These are phyloP conservation scores for Smutsia gigantea DNA, from an alignment of 2,797 vertebrate species.

Conservation along the genomic window DNA sequence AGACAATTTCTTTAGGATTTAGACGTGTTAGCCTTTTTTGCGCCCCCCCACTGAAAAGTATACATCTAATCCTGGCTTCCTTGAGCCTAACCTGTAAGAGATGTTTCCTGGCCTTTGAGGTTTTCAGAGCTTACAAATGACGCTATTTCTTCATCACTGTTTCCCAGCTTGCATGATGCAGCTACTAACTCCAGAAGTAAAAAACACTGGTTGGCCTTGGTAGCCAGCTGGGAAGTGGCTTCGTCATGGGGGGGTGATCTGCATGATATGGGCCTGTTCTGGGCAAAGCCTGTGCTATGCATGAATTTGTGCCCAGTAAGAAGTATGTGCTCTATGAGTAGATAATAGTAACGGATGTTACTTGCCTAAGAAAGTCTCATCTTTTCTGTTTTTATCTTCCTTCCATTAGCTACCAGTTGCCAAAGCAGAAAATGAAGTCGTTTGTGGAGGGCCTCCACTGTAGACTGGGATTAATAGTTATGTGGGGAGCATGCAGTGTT, in stretches of 20 bases:
- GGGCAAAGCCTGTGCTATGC: conserved; percentile 75
- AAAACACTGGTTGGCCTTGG: conserved; percentile 36
- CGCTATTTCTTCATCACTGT: not conserved
- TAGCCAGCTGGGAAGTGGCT: conserved; percentile 61
- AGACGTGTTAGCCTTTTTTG: not conserved
- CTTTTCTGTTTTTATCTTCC: not conserved
- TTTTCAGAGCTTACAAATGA: conserved; percentile 12
- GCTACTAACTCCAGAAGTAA: conserved; percentile 68
- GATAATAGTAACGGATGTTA: not conserved
- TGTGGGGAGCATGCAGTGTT: too few species aligned
- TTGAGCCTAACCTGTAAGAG: not conserved
- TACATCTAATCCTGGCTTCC: not conserved
- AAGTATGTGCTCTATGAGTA: not conserved
- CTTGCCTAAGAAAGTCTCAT: not conserved
- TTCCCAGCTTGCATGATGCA: conserved; percentile 79
- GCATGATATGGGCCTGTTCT: conserved; percentile 76
- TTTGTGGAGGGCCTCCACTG: not conserved
- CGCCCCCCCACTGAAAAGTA: not conserved
- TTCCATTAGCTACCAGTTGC: conserved; percentile 7
- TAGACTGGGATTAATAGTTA: too few species aligned
- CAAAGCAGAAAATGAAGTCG: not conserved
- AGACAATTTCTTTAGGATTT: not conserved
- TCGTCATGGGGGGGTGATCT: conserved; percentile 74
- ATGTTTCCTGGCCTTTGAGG: not conserved
- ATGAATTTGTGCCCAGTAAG: conserved; percentile 69